These are phyloP conservation scores for Hydra vulgaris DNA, from an alignment of 30 jellyfish, hydroid and myxozoan species.

Conservation along the genomic window DNA sequence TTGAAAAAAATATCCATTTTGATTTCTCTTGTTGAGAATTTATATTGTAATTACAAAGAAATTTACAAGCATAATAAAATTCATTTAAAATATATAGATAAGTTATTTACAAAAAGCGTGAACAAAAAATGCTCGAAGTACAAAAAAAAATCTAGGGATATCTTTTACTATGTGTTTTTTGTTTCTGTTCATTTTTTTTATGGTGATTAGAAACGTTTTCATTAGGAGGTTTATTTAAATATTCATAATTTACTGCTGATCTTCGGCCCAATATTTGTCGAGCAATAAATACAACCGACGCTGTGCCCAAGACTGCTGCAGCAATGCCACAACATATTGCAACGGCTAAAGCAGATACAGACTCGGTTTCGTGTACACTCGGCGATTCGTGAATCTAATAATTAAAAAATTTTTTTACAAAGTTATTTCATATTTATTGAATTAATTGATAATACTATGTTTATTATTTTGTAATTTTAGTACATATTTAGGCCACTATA, in stretches of 20 bases:
- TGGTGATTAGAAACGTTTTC: constrained; percentile 12
- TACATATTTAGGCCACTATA: no score
- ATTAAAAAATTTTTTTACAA: not conserved
- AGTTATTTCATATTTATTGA: no score
- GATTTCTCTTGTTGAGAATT: no score
- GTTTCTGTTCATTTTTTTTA: not conserved
- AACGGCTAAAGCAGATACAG: constrained; percentile 84
- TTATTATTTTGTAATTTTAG: no score
- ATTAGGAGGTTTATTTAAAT: constrained; percentile 11
- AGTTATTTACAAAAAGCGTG: not conserved
- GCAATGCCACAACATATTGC: constrained; percentile 96
- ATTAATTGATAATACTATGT: no score
- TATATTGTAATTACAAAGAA: no score
- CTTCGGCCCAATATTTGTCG: constrained; percentile 57
- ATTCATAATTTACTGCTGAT: constrained; percentile 12
- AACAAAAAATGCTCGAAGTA: not conserved
- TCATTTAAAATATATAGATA: not conserved
- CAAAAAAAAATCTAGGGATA: no score
- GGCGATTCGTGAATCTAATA: constrained; percentile 87
- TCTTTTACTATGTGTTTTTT: not conserved
- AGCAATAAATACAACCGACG: constrained; percentile 75
- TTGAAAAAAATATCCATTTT: no score
- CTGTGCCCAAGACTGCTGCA: constrained; percentile 91
- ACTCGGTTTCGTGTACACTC: constrained; percentile 64
- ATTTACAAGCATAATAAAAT: not conserved